Base-by-base conservation (phyloP, 2,797 vertebrate species). In the Acomys russatus region DNA sequence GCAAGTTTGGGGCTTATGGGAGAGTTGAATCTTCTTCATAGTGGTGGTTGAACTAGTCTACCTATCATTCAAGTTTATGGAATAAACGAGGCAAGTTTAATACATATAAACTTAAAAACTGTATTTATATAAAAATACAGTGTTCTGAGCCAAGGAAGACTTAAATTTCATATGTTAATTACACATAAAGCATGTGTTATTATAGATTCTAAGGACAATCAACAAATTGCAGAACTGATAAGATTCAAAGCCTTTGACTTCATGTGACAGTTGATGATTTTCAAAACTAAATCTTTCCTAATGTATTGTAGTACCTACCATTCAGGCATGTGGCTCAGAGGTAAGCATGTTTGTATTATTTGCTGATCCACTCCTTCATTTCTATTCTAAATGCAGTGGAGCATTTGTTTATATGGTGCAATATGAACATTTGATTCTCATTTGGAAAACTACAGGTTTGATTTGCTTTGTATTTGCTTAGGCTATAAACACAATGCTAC, bases 381-480 rank as follows among this genome's bases (percentile, higher is more conserved):
- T 76, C 23, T 56, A 1, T 94, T 88, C 38, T 87, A 96, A 87
- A 49, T 54, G 20, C 1, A 78, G n/a, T 56, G 10, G 92, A 88
- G 3, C 6, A 25, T 90, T 95, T 94, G 66, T 78, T 94, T 78
- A 56, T 63, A 28, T 9, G 71, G 49, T 25, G 9, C 71, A 38
- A 30, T n/a, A n/a, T 70, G 85, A 28, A 49, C 54, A 73, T 88
- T 66, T 90, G 71, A 59, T 15, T 86, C 91, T 59, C 70, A 63
- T 59, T 76, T 84, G 51, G 35, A 51, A 94, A 92, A 78, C 66
- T 79, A 11, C 56, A 44, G 87, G 49, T 70, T 28, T 92, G 71
- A 90, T 79, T 95, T 90, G 28, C 83, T 97, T 92, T 77, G 0
- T 88, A 61, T 83, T 94, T 95, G 66, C 64, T 56, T 70, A 84